phyloP scores from a whole-genome alignment of 2,113 vertebrate genomes.

The Procavia capensis region DNA sequence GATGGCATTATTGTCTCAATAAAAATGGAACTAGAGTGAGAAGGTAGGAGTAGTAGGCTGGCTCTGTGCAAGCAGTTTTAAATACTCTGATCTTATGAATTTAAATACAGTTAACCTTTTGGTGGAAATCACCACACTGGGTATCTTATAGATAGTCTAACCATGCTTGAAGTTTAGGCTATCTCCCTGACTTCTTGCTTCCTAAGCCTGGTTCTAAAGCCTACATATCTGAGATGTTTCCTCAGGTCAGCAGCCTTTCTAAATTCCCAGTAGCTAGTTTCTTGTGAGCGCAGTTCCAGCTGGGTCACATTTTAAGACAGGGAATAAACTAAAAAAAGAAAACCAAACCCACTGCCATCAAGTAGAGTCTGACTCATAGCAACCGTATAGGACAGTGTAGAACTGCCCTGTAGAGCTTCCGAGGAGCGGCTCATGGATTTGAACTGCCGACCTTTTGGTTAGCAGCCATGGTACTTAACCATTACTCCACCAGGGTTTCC shows the following conservation, averaged over 20 bases:
- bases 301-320: too few relatives aligned
- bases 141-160: slow-evolving; percentile 20
- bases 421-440: too few relatives aligned
- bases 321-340: too few relatives aligned
- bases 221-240: background rate
- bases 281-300: too few relatives aligned
- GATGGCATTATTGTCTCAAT: background rate
- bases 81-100: background rate
- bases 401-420: too few relatives aligned
- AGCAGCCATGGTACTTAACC: too few relatives aligned
- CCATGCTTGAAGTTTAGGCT: background rate
- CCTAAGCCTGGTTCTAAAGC: background rate
- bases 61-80: background rate
- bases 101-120: slow-evolving; percentile 43
- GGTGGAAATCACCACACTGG: slow-evolving; percentile 4
- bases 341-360: too few relatives aligned
- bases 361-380: too few relatives aligned
- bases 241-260: background rate
- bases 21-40: background rate
- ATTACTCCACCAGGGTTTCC: too few relatives aligned
- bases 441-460: too few relatives aligned
- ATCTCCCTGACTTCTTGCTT: slow-evolving; percentile 2
- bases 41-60: background rate
- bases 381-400: too few relatives aligned
- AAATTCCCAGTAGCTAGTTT: background rate